Evolutionary conservation across 2,888 invertebrate species (phyloP), one percentile per base, ranked within the genome.

Genomic region (Epinotia ramella): DNA sequence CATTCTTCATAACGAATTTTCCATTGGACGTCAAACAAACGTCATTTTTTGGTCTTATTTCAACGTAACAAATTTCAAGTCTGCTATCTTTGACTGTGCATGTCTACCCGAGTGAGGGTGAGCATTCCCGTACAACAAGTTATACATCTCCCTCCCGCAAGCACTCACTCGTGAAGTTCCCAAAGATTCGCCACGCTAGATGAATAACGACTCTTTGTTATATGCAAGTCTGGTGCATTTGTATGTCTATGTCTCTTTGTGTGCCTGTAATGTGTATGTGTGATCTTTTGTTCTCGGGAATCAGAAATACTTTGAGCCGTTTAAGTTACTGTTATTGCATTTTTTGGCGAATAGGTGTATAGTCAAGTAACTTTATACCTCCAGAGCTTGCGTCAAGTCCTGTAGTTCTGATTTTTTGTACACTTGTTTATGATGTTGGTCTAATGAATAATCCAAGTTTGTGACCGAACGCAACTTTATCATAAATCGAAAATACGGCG

Each of bases 151-250:
- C 12, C 73, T 76, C 76, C 72, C n/a, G 56, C 40, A 72, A 20
- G 68, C 79, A 53, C 64, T 77, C 66, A 77, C 18, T 69, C 78
- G 77, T 79, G 13, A 78, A 77, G 69, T 71, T 73, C 64, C 60
- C 68, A 69, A 75, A 70, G 65, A 75, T 71, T 76, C 78, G 71
- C 73, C 68, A 77, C 76, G 73, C 68, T 72, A 75, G 69, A 69
- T 73, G 73, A 59, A 44, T 62, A 70, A 76, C 72, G 76, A n/a
- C 53, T 53, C 53, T 53, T 53, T 62, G 56, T 73, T 62, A 63
- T 40, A 62, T 68, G n/a, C 13, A n/a, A 24, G 11, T 20, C 60
- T 24, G 67, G 53, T 63, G 57, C 44, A 28, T 68, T 62, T 68
- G 63, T 44, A 53, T 63, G 18, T 57, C 24, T 53, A 53, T 68